Base-by-base conservation (phyloP, 2,797 vertebrate genomes). In the Myripristis jacobus region DNA sequence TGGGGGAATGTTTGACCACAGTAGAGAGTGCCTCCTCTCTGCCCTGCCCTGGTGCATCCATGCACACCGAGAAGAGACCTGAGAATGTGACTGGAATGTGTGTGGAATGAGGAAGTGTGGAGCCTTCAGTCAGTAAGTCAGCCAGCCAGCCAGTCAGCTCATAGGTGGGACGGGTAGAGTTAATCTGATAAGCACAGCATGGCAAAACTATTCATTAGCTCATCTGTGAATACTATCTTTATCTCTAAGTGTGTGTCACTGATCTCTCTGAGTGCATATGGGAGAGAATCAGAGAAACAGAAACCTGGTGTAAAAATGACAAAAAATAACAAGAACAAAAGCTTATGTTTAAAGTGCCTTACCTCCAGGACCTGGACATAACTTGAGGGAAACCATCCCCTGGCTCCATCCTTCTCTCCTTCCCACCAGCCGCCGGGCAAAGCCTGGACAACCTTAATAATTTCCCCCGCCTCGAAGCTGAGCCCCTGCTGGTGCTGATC, bases 361-460 rank as follows among this genome's bases (percentile, higher is more conserved):
- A 98, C 97, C 97, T 98, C 97, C 76, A 97, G 84, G 16, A 97
- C 89, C 87, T 98, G 96, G 51, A 99, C 97, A 25, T 99, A 99
- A 80, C 96, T 98, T 16, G 97, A 95, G 10, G 97, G 97, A 89
- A 98, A 99, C 97, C 97, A 99, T 22, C 97, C 97, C 0, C 94
- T 89, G 48, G 85, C 84, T 74, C 96, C 97, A 81, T 98, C 96
- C 86, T 94, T 96, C 94, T 98, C 96, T 31, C 97, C 97, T 91
- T 98, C 97, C 97, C 97, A 98, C 97, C 97, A 98, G 78, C 97
- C 97, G 61, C 96, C 97, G 66, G 96, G 94, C 59, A 95, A 89
- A 85, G 95, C 93, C 90, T 97, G 97, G 57, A 96, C 92, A 80
- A 98, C 91, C 63, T 91, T 94, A 72, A 99, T 92, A 19, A 96